Base-by-base conservation (phyloP, 1,140 invertebrate genomes). In the Macrosteles quadrilineatus region DNA sequence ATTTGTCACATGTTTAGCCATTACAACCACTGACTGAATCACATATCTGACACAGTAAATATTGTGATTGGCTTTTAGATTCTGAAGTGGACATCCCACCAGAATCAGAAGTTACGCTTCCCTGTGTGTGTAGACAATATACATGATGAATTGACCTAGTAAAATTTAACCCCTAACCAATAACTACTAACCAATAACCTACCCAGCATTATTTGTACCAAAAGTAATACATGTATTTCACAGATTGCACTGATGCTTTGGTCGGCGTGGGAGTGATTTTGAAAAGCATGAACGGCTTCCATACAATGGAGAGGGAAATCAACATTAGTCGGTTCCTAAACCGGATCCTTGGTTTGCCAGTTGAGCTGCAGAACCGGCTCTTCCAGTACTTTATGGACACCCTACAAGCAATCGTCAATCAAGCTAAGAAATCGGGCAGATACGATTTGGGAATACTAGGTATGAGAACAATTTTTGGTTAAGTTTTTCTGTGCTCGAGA, bases 251-350 rank as follows among this genome's bases (percentile, higher is more conserved):
- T 25, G 89, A 87, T 55, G 93, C 92, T 12, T 82, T 98, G n/a
- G 89, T 97, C 19, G 96, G 96, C 31, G 96, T 98, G 57, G 96
- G 96, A 6, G 83, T 98, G 53, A 94, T 98, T 69, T 88, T 90
- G 50, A 92, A 94, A 77, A 94, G 90, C 78, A 86, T 86, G 81
- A 91, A 90, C 1, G 92, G 91, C 12, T 84, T 91, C 19, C 85
- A 95, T 29, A 88, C 89, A 23, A 80, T 98, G 0, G 96, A 98
- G 75, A 98, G 98, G 83, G 97, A 96, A 79, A 95, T 95, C 78
- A 98, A 98, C 80, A 98, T 99, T 86, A 95, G 94, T 71, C 99
- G 98, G 83, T 99, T 99, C 83, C 86, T 99, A 17, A 99, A 99
- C 80, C 85, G 98, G 73, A 96, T 99, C 74, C 85, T 99, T n/a